phyloP scores from a whole-genome alignment of 2,888 invertebrate species.

The Steromphala cineraria region DNA sequence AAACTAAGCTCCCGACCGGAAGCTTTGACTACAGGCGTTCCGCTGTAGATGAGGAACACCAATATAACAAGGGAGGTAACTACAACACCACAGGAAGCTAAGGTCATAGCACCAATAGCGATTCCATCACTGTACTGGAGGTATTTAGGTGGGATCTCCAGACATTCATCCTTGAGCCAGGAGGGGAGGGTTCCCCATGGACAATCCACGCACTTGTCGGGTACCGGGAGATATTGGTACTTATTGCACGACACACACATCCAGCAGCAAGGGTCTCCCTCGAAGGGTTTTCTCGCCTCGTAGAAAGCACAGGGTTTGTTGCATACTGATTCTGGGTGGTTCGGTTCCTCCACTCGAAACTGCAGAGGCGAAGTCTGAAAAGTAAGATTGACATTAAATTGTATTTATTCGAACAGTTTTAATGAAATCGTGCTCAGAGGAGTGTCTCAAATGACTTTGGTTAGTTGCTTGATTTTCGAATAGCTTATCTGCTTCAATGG shows the following conservation, averaged over 20 bases:
- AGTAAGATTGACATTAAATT: neutral
- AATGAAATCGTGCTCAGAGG: no score
- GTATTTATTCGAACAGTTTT: no score
- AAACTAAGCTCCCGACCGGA: conserved; percentile 76
- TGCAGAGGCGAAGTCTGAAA: conserved; percentile 81
- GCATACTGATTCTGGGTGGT: conserved; percentile 92
- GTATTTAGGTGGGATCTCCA: conserved; percentile 77
- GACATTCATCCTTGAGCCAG: conserved; percentile 80
- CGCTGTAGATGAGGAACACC: conserved; percentile 73
- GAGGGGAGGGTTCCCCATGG: conserved; percentile 88
- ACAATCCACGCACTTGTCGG: conserved; percentile 85
- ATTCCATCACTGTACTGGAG: conserved; percentile 84
- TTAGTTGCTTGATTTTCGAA: no score
- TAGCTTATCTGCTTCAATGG: no score
- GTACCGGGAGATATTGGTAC: conserved; percentile 80
- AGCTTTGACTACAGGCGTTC: conserved; percentile 76
- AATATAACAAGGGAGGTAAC: conserved; percentile 70
- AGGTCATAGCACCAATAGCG: conserved; percentile 94
- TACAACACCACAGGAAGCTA: conserved; percentile 74
- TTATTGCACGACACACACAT: conserved; percentile 84
- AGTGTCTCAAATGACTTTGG: no score
- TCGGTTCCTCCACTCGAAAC: conserved; percentile 86
- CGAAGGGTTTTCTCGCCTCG: conserved; percentile 93
- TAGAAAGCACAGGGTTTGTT: conserved; percentile 91
- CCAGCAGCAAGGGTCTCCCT: conserved; percentile 82